Evolutionary conservation across 2,113 vertebrate genomes (phyloP), one percentile per base, ranked within the genome.

Genomic region (Lophura nycthemera): DNA sequence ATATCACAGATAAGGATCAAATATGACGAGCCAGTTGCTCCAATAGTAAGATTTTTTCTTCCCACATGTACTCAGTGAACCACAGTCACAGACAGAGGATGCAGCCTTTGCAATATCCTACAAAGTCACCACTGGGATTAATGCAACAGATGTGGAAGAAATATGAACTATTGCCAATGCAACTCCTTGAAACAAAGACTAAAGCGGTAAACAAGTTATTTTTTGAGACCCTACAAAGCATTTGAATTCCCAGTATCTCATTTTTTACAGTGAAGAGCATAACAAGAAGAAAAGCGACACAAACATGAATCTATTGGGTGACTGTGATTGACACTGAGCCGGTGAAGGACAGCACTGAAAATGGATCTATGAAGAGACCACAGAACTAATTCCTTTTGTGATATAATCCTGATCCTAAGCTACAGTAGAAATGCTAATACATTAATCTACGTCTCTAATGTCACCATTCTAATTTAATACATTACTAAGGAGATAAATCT

Each of bases 401-500:
- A 96, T 96, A 88, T 75, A 96, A 95, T 95, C 90, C 94, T 80
- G 86, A 90, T 85, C 93, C 81, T 93, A 92, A 97, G 89, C 87
- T 95, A 94, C 56, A 96, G 80, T 42, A 91, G 87, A 94, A 96
- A 93, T 83, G 78, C 66, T 85, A 83, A 91, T 94, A 50, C 82
- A 93, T 97, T 97, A 94, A 93, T 97, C 95, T 96, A 60, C 47
- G 86, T 96, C 95, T 95, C 86, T 96, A 94, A 97, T 90, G 93
- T 95, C 96, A 95, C 85, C 13, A 7, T 95, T 97, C 92, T 96
- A 96, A 96, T 96, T 97, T 96, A 96, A 87, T 92, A 97, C 24
- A 48, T 96, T 97, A 89, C 89, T 54, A 50, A 87, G 82, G 94
- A 97, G 96, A 97, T 96, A 97, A 97, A 97, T 97, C 90, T 97